Evolutionary conservation across 2,888 invertebrate genomes (phyloP), one percentile per base, ranked within the genome.

Genomic region (Phasia obesa): DNA sequence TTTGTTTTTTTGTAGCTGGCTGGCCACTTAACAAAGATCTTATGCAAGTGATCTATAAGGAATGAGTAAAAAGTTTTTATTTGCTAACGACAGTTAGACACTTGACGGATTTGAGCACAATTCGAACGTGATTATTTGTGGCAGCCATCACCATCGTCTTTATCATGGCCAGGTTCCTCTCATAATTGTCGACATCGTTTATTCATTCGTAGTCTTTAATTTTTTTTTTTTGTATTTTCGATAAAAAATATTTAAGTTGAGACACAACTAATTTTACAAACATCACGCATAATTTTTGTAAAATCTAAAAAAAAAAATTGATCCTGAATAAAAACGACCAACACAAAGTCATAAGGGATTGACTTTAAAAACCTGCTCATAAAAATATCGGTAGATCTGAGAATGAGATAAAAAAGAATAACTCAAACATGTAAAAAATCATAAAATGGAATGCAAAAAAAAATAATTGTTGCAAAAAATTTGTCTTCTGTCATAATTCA

Each of bases 401-500:
- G 47, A 19, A 42, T 17, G 7, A 47, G 2, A 42, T 1, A n/a
- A n/a, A n/a, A 42, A 42, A 38, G 38, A 38, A n/a, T 17, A n/a
- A 1, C 4, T 47, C 17, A 17, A 19, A 38, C 44, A 21, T 64
- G 21, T 42, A 25, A 53, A 73, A 60, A 59, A 31, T 42, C 23
- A 49, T 42, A 59, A 38, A 69, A 42, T 69, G 13, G 31, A 69
- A 74, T 67, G 51, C 35, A 76, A 81, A 69, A 62, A 67, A 60
- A 27, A 44, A 19, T 27, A 60, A 71, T 42, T 65, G 64, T 42
- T 75, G 70, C 75, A 31, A 83, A 76, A 79, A 83, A 89, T 89
- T 88, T 89, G 89, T 89, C 87, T 86, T 87, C 88, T 89, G 89
- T 89, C 89, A 89, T 88, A 88, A 89, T 88, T 88, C 88, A 88